Evolutionary conservation across 2,797 vertebrate species (phyloP).

Genomic region (Prunella strophiata): DNA sequence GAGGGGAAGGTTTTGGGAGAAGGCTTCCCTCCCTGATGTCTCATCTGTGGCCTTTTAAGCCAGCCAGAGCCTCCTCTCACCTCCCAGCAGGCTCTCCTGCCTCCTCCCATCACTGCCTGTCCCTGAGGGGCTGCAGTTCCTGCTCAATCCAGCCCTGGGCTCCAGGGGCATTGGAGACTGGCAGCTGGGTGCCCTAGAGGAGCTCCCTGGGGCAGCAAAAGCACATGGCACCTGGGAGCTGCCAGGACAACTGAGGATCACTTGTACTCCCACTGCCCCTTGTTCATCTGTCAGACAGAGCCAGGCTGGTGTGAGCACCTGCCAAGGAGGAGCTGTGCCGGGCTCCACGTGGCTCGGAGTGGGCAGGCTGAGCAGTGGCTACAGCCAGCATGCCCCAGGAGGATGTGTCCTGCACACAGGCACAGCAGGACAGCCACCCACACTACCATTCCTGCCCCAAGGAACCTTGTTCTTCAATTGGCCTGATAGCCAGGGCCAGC

Average conservation of each 20-base stretch:
- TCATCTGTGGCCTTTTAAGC: conserved; percentile 4
- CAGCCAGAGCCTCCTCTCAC: background rate
- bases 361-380: background rate
- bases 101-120: background rate
- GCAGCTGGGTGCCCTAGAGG: background rate
- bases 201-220: background rate
- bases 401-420: background rate
- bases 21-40: background rate
- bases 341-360: rapidly evolving
- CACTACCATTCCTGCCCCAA: background rate
- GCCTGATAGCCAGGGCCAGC: background rate
- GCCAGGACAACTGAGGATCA: background rate
- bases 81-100: rapidly evolving
- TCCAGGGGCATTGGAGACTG: rapidly evolving
- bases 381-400: background rate
- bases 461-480: background rate
- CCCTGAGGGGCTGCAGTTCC: background rate
- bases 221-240: background rate
- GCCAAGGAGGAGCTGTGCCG: background rate
- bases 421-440: rapidly evolving
- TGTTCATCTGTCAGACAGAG: background rate
- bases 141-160: background rate
- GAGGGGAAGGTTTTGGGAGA: background rate
- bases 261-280: background rate
- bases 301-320: background rate